Base-by-base conservation (phyloP, 1,140 invertebrate genomes). In the Samia ricini region DNA sequence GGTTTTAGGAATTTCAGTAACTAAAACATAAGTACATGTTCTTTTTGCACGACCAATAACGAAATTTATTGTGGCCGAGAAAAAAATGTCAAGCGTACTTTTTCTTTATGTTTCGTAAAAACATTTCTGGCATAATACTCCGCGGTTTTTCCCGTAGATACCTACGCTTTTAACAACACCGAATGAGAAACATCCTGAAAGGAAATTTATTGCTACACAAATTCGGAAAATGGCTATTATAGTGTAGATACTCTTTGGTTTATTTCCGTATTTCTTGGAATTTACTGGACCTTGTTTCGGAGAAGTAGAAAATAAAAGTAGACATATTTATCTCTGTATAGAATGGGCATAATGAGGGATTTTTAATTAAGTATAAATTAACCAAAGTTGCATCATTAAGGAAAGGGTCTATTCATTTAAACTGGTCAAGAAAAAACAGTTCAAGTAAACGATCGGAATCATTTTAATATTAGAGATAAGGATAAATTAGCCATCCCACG, bases 121-220 rank as follows among this genome's bases (percentile, higher is more conserved):
- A 69, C 58, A 64, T 69, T 69, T 60, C 59, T 50, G 48, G 62
- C 54, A 61, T 69, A 64, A 64, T 52, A 56, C 33, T 15, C 19
- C 18, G n/a, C 29, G n/a, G 21, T 57, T 60, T 60, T 60, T 63
- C 49, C 50, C 18, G 33, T 42, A 42, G 15, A 12, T 42, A 42
- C 26, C 26, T 24, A 24, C 64, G 26, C 49, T 64, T 56, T 61
- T 60, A 55, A 69, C 66, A 61, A 61, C 36, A 49, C 55, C 58
- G 61, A 48, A 68, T 56, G 57, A 61, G 42, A 42, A 63, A 56
- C 24, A 61, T 63, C 57, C 60, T 51, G 59, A 22, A 42, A 55
- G 61, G 33, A 69, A 66, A 69, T 63, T 66, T 72, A 72, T 68
- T 61, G 63, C 63, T 63, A 61, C 66, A 61, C 58, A 63, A 66